Evolutionary conservation across 2,797 vertebrate species (phyloP), one percentile per base, ranked within the genome.

Genomic region (Lerista edwardsae): DNA sequence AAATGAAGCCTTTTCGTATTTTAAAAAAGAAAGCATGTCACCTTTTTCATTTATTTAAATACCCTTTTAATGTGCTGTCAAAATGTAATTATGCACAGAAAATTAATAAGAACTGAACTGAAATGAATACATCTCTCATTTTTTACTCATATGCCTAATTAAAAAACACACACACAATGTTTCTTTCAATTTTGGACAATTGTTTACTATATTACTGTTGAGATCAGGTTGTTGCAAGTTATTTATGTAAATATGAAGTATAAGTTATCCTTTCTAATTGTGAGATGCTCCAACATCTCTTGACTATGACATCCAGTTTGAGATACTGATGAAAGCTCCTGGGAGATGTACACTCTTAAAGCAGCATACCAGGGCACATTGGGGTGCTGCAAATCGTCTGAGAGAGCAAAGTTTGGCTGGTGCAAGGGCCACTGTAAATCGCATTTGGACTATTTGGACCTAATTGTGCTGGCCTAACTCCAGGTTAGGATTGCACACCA

Each of bases 81-180:
- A 83, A 83, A 83, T 83, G 65, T 83, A 68, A 68, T 76, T 84
- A 84, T 59, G 27, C 36, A 44, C 41, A 77, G 76, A 44, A 17
- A 51, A 84, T 77, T 77, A 84, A 84, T 84, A 84, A 77, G n/a
- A n/a, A 41, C 64, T 69, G 51, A 77, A 76, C 57, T 68, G 65
- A 77, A 84, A 69, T 76, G 51, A 69, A 68, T 59, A 51, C 41
- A 76, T 77, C 47, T 69, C 51, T 77, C 36, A 69, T 41, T 77
- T 68, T 64, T 76, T 51, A 69, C 19, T 44, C 27, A 68, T 69
- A 57, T 69, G 62, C 51, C 36, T 59, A 74, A 82, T 84, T 69
- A 31, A 76, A 68, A 68, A 81, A 39, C 10, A n/a, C 76, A 57
- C 34, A 39, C 6, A 64, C n/a, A 23, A 57, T 61, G 41, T 29